Evolutionary conservation across 2,888 invertebrate species (phyloP).

Genomic region (Amphipyra berbera): DNA sequence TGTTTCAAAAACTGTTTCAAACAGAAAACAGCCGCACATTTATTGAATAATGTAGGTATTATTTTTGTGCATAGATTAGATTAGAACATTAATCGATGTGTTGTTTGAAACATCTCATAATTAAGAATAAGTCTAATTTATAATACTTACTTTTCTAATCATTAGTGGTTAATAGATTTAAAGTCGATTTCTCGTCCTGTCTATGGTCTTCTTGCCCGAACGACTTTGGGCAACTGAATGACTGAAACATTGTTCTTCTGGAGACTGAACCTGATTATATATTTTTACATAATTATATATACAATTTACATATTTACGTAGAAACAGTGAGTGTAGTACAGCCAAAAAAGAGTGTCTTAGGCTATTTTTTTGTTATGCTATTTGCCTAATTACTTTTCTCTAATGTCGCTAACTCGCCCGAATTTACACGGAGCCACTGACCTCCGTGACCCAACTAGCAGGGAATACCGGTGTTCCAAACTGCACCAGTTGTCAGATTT

Average conservation of each 20-base stretch:
- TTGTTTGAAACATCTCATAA: conserved; percentile 59
- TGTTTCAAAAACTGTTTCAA: too few relatives aligned
- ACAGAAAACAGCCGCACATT: not conserved
- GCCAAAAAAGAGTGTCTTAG: conserved; percentile 32
- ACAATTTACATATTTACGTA: conserved; percentile 53
- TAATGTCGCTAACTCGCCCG: too few relatives aligned
- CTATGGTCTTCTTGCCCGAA: conserved; percentile 83
- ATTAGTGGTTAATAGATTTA: conserved; percentile 55
- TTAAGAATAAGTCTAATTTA: conserved; percentile 56
- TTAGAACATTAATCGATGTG: conserved; percentile 24
- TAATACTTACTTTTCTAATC: conserved; percentile 59
- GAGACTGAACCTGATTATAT: conserved; percentile 71
- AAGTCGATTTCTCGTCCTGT: conserved; percentile 48
- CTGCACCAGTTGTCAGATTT: too few relatives aligned
- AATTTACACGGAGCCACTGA: too few relatives aligned
- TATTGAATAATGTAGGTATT: conserved; percentile 3
- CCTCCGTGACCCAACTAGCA: too few relatives aligned
- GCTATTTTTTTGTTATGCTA: conserved; percentile 18
- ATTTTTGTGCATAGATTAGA: conserved; percentile 5
- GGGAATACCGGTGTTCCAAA: too few relatives aligned
- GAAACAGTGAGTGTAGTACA: conserved; percentile 33
- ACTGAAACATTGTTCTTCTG: conserved; percentile 68
- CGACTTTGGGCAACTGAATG: conserved; percentile 81
- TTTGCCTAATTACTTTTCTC: too few relatives aligned
- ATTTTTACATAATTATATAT: conserved; percentile 48